phyloP scores from a whole-genome alignment of 2,797 vertebrate genomes.

The Centroberyx gerrardi region DNA sequence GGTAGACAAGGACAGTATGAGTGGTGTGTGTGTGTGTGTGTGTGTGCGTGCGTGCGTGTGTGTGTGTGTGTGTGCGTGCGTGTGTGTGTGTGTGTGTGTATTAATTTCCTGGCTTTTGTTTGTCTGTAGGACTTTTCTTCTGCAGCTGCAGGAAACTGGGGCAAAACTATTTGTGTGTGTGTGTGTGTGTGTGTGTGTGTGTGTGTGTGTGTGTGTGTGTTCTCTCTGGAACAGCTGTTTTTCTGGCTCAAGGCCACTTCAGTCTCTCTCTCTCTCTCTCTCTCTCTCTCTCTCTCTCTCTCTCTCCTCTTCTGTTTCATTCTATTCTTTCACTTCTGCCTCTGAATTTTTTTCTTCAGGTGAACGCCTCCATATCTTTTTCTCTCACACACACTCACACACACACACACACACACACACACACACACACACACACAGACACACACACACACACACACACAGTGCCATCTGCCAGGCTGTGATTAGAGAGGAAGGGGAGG shows the following conservation, averaged over 20 bases:
- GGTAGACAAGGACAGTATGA: too few species aligned
- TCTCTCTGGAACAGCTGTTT: constrained; percentile 40
- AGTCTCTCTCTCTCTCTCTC: constrained; percentile 17
- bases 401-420: constrained; percentile 24
- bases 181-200: too few species aligned
- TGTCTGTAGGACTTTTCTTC: constrained; percentile 5
- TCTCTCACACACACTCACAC: constrained; percentile 28
- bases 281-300: constrained; percentile 10
- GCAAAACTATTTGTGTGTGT: too few species aligned
- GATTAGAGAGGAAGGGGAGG: constrained; percentile 57
- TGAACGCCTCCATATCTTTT: too few species aligned
- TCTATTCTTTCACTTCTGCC: constrained; percentile 4
- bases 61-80: too few species aligned
- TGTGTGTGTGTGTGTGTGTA: constrained; percentile 4
- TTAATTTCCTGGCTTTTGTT: too few species aligned
- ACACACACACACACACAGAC: constrained; percentile 12
- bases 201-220: too few species aligned
- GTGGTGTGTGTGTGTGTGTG: too few species aligned
- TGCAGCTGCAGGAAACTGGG: constrained; percentile 3
- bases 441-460: constrained; percentile 27
- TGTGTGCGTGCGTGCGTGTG: too few species aligned
- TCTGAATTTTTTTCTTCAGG: constrained; percentile 51
- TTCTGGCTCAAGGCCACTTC: too few species aligned
- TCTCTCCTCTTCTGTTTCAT: constrained; percentile 17
- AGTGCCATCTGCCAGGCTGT: constrained; percentile 66